phyloP scores from a whole-genome alignment of 2,113 vertebrate genomes.

The Corvus cornix region DNA sequence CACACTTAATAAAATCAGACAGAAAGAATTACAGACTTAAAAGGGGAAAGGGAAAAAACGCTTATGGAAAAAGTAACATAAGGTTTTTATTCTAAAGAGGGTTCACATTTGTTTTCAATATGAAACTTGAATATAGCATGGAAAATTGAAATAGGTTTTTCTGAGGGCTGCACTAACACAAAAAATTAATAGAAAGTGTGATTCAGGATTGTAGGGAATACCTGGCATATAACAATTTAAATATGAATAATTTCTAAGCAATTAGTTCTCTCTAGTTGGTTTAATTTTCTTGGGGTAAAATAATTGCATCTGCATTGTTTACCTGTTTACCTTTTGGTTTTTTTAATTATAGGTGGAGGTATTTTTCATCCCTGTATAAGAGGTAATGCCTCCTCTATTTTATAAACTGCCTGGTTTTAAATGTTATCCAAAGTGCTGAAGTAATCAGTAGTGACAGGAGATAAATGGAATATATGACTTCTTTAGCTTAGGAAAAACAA shows the following conservation, averaged over 20 bases:
- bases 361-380: neutral
- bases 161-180: neutral
- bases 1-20: slow-evolving; percentile 71
- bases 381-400: slow-evolving; percentile 40
- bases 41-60: slow-evolving; percentile 39
- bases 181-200: slow-evolving; percentile 48
- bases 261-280: slow-evolving; percentile 49
- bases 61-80: slow-evolving; percentile 74
- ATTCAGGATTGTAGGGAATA: slow-evolving; percentile 55
- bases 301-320: slow-evolving; percentile 32
- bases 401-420: slow-evolving; percentile 17
- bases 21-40: slow-evolving; percentile 61
- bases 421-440: neutral
- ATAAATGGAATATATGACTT: neutral
- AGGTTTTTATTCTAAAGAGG: slow-evolving; percentile 70
- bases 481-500: neutral
- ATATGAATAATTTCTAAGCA: slow-evolving; percentile 57
- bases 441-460: neutral
- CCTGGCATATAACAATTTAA: slow-evolving; percentile 13
- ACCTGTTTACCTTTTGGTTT: neutral
- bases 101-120: slow-evolving; percentile 79
- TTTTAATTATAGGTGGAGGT: neutral
- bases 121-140: slow-evolving; percentile 52
- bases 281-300: slow-evolving; percentile 61
- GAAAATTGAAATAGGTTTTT: slow-evolving; percentile 67